Conservation (phyloP, 2,797 vertebrate species). For the Orestias chungarensis region DNA sequence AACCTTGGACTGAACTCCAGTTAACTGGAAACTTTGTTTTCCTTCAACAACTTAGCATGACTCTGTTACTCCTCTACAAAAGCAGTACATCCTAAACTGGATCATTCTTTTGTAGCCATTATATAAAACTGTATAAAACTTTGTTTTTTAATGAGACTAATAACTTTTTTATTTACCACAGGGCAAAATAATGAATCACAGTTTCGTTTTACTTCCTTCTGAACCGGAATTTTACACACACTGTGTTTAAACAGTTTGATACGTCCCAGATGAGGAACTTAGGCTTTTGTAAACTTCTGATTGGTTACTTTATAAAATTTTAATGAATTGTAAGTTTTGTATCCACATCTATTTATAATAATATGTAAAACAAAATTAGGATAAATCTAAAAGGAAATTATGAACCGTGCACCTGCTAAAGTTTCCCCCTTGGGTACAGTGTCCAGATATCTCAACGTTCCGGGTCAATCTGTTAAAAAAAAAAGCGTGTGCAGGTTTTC, state of each 20-base stretch:
- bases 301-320: not conserved
- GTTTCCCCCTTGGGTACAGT: not conserved
- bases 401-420: not conserved
- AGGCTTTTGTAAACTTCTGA: not conserved
- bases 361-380: not conserved
- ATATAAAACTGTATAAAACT: too few species aligned
- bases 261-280: too few species aligned
- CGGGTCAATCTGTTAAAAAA: not conserved
- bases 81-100: not conserved
- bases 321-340: not conserved
- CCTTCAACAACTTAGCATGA: slow-evolving; percentile 18
- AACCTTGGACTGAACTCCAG: slow-evolving; percentile 26
- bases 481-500: not conserved
- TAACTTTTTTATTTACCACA: not conserved
- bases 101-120: not conserved
- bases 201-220: not conserved
- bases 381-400: not conserved
- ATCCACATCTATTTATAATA: too few species aligned
- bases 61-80: not conserved
- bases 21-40: slow-evolving; percentile 33
- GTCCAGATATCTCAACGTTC: not conserved
- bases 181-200: not conserved
- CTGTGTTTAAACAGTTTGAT: not conserved
- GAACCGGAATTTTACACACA: not conserved
- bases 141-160: not conserved